phyloP scores from a whole-genome alignment of 2,113 vertebrate genomes.

The Tursiops truncatus region DNA sequence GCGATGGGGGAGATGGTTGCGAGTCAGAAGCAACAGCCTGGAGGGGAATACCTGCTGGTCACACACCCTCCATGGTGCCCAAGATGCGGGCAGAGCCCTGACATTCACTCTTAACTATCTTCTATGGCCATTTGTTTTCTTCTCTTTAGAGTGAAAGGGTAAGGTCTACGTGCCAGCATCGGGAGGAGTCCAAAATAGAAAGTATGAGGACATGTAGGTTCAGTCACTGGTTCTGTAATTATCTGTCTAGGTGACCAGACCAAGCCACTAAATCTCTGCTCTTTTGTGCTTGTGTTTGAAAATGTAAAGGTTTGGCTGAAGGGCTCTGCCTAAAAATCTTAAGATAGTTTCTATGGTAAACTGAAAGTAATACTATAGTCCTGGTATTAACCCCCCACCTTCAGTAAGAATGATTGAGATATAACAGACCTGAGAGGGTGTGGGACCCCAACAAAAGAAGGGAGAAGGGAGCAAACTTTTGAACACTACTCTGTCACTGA shows the following conservation, averaged over 20 bases:
- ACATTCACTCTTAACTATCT: background rate
- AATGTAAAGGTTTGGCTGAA: background rate
- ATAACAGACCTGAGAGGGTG: background rate
- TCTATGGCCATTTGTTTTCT: background rate
- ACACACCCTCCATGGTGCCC: no score
- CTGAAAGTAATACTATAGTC: background rate
- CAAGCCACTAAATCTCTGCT: background rate
- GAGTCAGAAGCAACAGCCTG: background rate
- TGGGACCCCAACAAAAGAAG: background rate
- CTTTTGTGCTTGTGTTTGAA: background rate
- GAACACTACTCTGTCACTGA: background rate
- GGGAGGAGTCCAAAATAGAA: background rate
- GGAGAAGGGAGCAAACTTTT: background rate
- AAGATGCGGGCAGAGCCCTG: background rate
- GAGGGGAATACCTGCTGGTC: background rate
- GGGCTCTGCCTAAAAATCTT: background rate
- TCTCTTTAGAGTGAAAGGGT: background rate
- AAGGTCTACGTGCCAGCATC: background rate
- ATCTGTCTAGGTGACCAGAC: background rate
- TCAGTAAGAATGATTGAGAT: background rate
- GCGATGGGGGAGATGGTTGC: rapidly evolving
- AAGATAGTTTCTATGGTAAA: background rate
- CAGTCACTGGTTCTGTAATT: background rate
- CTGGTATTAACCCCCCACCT: background rate
- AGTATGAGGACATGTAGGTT: background rate